Conservation (phyloP, 2,797 vertebrate species). For the Apogon hyalosoma region DNA sequence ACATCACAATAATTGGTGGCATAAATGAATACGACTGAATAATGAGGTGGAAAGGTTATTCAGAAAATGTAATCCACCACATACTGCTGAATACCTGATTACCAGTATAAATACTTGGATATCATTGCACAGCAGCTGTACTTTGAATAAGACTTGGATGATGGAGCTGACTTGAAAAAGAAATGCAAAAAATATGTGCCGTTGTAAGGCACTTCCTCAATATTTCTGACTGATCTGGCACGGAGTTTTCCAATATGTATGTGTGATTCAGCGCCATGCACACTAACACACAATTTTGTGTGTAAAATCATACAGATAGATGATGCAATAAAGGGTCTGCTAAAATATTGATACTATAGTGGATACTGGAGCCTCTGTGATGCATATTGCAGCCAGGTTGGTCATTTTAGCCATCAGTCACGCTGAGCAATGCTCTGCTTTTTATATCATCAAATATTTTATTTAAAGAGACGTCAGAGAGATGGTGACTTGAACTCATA, state of each 20-base stretch:
- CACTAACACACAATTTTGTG: background rate
- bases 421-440: too few species aligned
- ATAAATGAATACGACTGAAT: conserved; percentile 66
- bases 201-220: background rate
- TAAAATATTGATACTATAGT: too few species aligned
- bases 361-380: too few species aligned
- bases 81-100: conserved; percentile 32
- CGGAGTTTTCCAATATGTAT: background rate
- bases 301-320: background rate
- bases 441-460: too few species aligned
- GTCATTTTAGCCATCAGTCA: too few species aligned
- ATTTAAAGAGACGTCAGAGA: too few species aligned
- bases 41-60: conserved; percentile 51
- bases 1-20: conserved; percentile 62
- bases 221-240: background rate
- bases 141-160: background rate
- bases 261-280: background rate
- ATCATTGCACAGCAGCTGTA: background rate
- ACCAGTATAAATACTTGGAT: background rate
- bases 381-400: too few species aligned
- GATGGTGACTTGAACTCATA: too few species aligned
- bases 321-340: too few species aligned
- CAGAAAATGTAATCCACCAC: conserved; percentile 17
- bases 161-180: background rate
- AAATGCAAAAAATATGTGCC: background rate